A percentile compares a stretch with the other conserved stretches of the same genome.
phyloP scores from a whole-genome alignment of 1,140 invertebrate genomes.

The Papilio aristodemus region DNA sequence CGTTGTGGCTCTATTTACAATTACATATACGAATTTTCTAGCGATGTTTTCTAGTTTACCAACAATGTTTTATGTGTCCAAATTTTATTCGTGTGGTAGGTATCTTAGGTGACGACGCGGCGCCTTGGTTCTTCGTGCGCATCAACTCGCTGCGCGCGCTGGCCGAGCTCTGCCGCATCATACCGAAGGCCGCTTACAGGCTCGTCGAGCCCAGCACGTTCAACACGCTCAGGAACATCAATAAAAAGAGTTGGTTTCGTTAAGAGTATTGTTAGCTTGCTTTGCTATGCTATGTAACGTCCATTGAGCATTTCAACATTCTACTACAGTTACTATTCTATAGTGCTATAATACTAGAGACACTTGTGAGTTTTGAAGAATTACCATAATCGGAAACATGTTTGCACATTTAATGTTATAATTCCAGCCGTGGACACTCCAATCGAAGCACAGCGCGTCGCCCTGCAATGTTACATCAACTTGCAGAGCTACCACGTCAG shows the following conservation, averaged over 20 bases:
- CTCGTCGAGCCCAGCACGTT: slow-evolving; percentile 68
- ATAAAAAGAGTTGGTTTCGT: slow-evolving; percentile 67
- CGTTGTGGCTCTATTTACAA: no score
- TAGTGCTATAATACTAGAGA: no score
- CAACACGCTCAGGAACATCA: slow-evolving; percentile 59
- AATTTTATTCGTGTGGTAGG: no score
- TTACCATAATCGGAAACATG: no score
- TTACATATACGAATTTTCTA: no score
- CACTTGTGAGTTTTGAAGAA: no score
- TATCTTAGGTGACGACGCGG: slow-evolving; percentile 60
- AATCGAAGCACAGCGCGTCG: slow-evolving; percentile 67
- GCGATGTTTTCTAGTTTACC: no score
- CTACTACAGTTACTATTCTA: background rate
- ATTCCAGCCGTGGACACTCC: slow-evolving; percentile 60
- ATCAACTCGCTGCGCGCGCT: slow-evolving; percentile 66
- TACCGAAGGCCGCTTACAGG: slow-evolving; percentile 65
- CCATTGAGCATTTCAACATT: no score
- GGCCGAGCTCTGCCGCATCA: slow-evolving; percentile 64
- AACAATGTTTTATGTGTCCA: no score
- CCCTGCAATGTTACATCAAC: slow-evolving; percentile 69
- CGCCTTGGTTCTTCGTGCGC: slow-evolving; percentile 67
- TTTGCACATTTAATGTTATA: background rate
- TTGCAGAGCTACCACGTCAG: slow-evolving; percentile 64
- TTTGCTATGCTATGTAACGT: no score
- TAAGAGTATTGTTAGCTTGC: no score